phyloP scores from a whole-genome alignment of 2,113 vertebrate genomes.

The Carassius carassius region DNA sequence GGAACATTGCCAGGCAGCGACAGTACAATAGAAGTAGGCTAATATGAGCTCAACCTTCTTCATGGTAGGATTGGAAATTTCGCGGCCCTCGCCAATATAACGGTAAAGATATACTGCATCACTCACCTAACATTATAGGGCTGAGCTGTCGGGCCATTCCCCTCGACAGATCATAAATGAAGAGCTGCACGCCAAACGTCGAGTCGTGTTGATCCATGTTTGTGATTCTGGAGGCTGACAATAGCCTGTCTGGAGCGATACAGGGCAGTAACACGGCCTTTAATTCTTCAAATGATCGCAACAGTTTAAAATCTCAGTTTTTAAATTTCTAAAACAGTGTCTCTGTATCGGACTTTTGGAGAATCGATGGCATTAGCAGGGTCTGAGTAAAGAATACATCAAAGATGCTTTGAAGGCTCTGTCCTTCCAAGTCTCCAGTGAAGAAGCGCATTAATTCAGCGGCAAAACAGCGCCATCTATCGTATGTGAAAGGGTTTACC shows the following conservation, averaged over 20 bases:
- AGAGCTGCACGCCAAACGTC: conserved; percentile 85
- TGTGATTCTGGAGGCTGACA: not conserved
- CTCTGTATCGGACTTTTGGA: not conserved
- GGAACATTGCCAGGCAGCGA: not conserved
- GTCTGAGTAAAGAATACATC: not conserved
- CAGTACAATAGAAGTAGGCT: not conserved
- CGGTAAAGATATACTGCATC: conserved; percentile 5
- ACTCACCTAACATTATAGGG: conserved; percentile 95
- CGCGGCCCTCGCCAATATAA: conserved; percentile 31
- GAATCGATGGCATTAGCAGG: not conserved
- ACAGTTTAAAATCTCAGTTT: not conserved
- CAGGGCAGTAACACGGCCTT: not conserved
- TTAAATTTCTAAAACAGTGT: not conserved
- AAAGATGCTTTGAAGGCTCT: not conserved
- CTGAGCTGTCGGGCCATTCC: conserved; percentile 95
- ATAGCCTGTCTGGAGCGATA: not conserved
- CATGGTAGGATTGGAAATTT: not conserved
- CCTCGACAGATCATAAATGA: conserved; percentile 94
- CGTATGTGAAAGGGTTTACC: not conserved
- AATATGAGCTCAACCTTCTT: conserved; percentile 2
- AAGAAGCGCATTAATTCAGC: not conserved
- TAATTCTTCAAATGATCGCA: not conserved
- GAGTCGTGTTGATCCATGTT: conserved; percentile 70
- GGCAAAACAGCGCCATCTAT: conserved; percentile 20
- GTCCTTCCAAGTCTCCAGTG: not conserved